Evolutionary conservation across 2,888 invertebrate species (phyloP), one percentile per base, ranked within the genome.

Genomic region (Hylaea fasciaria): DNA sequence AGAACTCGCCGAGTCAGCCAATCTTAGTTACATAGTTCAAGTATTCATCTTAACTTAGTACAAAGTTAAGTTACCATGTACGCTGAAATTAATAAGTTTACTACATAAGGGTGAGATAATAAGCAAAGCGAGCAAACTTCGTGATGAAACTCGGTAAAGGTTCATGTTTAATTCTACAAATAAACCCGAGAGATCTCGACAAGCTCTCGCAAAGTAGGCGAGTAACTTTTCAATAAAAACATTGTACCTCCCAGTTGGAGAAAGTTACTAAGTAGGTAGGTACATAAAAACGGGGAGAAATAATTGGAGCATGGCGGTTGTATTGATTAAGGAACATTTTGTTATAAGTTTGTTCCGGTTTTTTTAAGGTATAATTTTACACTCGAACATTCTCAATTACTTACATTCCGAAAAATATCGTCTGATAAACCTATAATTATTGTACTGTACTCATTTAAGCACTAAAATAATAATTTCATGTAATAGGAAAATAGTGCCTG

Each of bases 41-140:
- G 59, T 65, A 57, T 61, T 64, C 64, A 62, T 61, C 50, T 51
- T 55, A 58, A 64, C 55, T 61, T 61, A 60, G 54, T 56, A 60
- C 61, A 50, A 62, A 54, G 63, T 66, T 70, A 62, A 54, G 63
- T 66, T 70, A 49, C 43, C 47, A 52, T 45, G 64, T 65, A 59
- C 57, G 61, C 55, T 55, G 57, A 69, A 69, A 69, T 70, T 69
- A 71, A 69, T 63, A 66, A 64, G 62, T 69, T 70, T 52, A 67
- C 62, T 67, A 65, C 65, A 55, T 58, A 60, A 56, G 55, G 58
- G 52, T 37, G 50, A 65, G 58, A 62, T 69, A 66, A 64, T 65
- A 63, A 59, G 61, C 52, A 39, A 62, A 54, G 61, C 57, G 60
- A 57, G 61, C 49, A 57, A 70, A 66, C 65, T 66, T 61, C 45